These are phyloP conservation scores for Drosophila siamana DNA, from an alignment of 2,888 invertebrate genomes.

Conservation along the genomic window DNA sequence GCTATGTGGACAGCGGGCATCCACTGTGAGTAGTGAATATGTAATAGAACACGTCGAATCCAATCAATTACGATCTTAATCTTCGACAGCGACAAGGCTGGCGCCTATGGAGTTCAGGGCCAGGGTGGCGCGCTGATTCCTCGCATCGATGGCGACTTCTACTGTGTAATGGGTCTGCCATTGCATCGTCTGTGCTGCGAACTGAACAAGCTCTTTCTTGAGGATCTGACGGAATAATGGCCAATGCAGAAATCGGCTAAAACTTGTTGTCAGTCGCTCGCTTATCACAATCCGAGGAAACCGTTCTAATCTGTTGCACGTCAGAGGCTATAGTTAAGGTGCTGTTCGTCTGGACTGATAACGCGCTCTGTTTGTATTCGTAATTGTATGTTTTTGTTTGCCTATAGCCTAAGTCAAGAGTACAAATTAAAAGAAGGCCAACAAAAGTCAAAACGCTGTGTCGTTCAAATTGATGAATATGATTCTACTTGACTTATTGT, in stretches of 20 bases:
- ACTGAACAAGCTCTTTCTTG: constrained; percentile 86
- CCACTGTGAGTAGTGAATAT: constrained; percentile 89
- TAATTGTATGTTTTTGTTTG: constrained; percentile 44
- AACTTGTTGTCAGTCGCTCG: constrained; percentile 6
- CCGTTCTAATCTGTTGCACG: constrained; percentile 44
- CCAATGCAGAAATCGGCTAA: constrained; percentile 5
- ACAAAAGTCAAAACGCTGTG: constrained; percentile 36
- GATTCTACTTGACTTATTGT: not conserved
- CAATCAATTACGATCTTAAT: not conserved
- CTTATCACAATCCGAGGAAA: constrained; percentile 24
- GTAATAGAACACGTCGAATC: not conserved
- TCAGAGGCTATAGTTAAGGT: constrained; percentile 64
- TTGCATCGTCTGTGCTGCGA: constrained; percentile 88
- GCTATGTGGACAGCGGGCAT: constrained; percentile 95
- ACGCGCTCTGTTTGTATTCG: constrained; percentile 48
- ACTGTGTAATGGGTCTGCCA: constrained; percentile 95
- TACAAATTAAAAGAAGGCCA: constrained; percentile 44
- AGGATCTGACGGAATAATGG: constrained; percentile 56
- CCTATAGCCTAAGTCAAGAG: constrained; percentile 48
- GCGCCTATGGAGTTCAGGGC: constrained; percentile 96
- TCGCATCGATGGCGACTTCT: constrained; percentile 93
- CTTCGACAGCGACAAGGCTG: constrained; percentile 91
- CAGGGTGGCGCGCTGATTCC: constrained; percentile 93
- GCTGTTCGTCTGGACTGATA: constrained; percentile 50
- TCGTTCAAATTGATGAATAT: not conserved